Evolutionary conservation across 2,797 vertebrate genomes (phyloP).

Genomic region (Bovichtus diacanthus): DNA sequence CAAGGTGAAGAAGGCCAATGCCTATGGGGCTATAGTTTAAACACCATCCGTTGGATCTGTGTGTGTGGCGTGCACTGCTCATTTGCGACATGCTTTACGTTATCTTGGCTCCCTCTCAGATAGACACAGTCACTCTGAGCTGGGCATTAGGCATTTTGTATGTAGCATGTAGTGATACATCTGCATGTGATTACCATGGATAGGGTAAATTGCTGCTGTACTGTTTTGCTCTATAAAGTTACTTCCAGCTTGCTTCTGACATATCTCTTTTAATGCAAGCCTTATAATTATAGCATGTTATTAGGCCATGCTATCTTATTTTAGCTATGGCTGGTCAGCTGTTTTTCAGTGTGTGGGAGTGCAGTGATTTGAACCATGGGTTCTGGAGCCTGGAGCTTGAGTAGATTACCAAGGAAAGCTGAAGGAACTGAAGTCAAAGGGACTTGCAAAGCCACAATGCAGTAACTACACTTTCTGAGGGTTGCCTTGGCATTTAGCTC

Average conservation of each 20-base stretch:
- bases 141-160: conserved; percentile 22
- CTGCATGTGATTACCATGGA: conserved; percentile 30
- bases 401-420: conserved; percentile 5
- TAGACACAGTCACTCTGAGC: conserved; percentile 26
- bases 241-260: conserved; percentile 32
- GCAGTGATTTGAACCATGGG: conserved; percentile 31
- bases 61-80: background rate
- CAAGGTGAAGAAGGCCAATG: background rate
- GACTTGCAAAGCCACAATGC: background rate
- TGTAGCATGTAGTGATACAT: conserved; percentile 41
- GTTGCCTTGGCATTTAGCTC: background rate
- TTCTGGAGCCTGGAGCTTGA: conserved; percentile 17
- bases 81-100: conserved; percentile 1
- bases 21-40: background rate
- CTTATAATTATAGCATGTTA: conserved; percentile 48
- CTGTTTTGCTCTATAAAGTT: background rate
- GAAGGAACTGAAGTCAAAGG: background rate
- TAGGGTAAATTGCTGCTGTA: background rate
- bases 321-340: conserved; percentile 52
- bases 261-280: conserved; percentile 33
- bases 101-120: conserved; percentile 2
- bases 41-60: background rate
- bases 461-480: background rate
- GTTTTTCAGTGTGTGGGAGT: conserved; percentile 40
- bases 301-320: conserved; percentile 50